phyloP scores from a whole-genome alignment of 2,113 vertebrate genomes.

The Xenopus borealis region DNA sequence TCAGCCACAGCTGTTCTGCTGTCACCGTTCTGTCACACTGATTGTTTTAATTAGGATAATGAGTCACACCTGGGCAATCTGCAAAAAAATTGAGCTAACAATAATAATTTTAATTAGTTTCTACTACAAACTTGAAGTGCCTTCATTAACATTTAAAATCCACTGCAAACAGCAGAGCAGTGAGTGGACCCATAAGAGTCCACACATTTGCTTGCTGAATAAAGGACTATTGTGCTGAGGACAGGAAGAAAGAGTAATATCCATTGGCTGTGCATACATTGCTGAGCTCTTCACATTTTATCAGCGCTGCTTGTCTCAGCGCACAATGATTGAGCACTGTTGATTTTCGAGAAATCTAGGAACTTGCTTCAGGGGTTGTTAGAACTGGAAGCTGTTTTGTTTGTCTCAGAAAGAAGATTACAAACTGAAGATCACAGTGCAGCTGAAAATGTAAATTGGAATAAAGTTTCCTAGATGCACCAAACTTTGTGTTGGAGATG shows the following conservation, averaged over 20 bases:
- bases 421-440: no score
- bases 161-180: not conserved
- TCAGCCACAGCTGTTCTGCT: slow-evolving; percentile 59
- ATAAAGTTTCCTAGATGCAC: no score
- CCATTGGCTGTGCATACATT: not conserved
- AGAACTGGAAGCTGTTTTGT: not conserved
- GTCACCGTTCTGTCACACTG: slow-evolving; percentile 60
- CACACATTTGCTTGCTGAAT: not conserved
- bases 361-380: not conserved
- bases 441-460: no score
- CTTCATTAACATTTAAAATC: slow-evolving; percentile 61
- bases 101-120: slow-evolving; percentile 69
- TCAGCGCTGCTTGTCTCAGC: not conserved
- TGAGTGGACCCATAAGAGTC: slow-evolving; percentile 5
- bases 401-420: no score
- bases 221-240: not conserved
- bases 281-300: not conserved
- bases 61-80: slow-evolving; percentile 69
- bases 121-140: slow-evolving; percentile 62
- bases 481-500: no score
- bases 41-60: slow-evolving; percentile 71
- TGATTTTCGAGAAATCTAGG: no score
- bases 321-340: not conserved
- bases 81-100: slow-evolving; percentile 55
- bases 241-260: not conserved